These are phyloP conservation scores for Junco hyemalis DNA, from an alignment of 2,113 vertebrate species.

Conservation along the genomic window DNA sequence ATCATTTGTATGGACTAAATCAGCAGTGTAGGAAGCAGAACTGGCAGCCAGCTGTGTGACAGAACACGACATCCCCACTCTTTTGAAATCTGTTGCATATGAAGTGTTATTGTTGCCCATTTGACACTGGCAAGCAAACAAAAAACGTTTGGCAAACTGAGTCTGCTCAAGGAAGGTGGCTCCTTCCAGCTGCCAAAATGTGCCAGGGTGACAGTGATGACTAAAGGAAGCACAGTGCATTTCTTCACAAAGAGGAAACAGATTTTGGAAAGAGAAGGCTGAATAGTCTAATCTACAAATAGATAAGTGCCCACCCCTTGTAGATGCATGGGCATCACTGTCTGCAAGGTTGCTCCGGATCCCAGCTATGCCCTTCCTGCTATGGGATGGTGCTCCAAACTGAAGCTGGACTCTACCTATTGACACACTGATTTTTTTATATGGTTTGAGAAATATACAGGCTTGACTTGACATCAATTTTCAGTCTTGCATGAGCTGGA, in stretches of 20 bases:
- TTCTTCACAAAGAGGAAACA: neutral
- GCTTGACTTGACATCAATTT: neutral
- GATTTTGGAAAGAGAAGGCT: neutral
- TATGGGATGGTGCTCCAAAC: neutral
- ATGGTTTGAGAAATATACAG: neutral
- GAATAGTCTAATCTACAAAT: neutral
- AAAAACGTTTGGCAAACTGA: neutral
- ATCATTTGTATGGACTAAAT: neutral
- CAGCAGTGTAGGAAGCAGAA: neutral
- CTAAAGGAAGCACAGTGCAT: neutral
- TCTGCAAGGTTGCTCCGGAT: neutral
- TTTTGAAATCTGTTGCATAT: neutral
- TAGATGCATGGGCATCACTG: neutral
- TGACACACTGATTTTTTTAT: neutral
- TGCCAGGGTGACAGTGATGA: neutral
- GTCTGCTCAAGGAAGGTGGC: neutral
- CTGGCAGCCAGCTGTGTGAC: neutral
- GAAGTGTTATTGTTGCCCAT: neutral
- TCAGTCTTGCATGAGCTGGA: neutral
- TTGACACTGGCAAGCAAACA: neutral
- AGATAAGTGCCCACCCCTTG: neutral
- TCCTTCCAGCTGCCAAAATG: neutral
- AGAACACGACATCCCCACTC: neutral
- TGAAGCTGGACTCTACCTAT: neutral
- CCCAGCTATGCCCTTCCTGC: neutral